Percentiles rank a stretch among this genome's conserved stretches.
Evolutionary conservation across 2,113 vertebrate genomes (phyloP).

Genomic region (Nothocercus julius): DNA sequence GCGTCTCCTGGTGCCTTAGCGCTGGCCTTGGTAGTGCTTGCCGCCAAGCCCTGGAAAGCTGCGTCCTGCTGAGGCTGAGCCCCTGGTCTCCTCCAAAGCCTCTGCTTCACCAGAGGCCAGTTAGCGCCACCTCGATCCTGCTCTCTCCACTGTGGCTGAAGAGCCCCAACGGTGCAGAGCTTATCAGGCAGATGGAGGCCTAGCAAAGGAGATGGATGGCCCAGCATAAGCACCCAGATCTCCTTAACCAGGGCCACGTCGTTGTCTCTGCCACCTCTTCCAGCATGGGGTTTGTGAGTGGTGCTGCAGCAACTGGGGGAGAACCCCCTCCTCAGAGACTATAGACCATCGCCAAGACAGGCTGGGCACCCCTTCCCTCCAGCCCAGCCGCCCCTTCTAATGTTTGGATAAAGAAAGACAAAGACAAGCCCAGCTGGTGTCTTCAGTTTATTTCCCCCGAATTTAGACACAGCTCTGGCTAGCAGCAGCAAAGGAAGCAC

Average conservation of each 20-base stretch:
- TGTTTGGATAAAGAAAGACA: not conserved
- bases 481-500: not conserved
- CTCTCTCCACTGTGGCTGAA: not conserved
- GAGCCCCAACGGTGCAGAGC: fast-evolving
- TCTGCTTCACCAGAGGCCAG: not conserved
- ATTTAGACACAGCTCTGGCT: slow-evolving; percentile 41
- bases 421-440: not conserved
- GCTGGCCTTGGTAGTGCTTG: not conserved
- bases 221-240: not conserved
- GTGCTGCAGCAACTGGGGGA: not conserved
- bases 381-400: fast-evolving
- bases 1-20: not conserved
- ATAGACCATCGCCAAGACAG: not conserved
- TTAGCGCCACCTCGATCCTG: fast-evolving
- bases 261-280: fast-evolving
- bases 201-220: not conserved
- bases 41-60: fast-evolving
- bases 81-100: not conserved
- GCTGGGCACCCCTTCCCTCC: fast-evolving
- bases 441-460: slow-evolving; percentile 54
- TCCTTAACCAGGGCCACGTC: not conserved
- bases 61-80: not conserved
- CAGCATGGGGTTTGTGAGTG: fast-evolving
- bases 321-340: not conserved
- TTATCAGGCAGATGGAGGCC: not conserved